A percentile compares a stretch with the other conserved stretches of the same genome.
Conservation (phyloP, 2,888 invertebrate species). For the Drosophila barbarae region DNA sequence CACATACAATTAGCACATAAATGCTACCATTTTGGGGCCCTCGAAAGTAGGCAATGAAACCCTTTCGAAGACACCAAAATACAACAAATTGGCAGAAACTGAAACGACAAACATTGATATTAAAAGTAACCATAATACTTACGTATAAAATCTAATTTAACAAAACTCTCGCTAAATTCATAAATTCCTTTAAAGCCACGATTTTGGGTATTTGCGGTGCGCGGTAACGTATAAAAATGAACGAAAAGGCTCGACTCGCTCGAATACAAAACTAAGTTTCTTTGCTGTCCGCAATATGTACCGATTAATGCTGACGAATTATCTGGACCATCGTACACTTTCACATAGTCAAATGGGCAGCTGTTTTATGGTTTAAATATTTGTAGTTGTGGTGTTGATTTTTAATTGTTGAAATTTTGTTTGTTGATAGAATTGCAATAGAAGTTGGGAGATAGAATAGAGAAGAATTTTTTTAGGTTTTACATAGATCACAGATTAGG, state of each 20-base stretch:
- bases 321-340: slow-evolving; percentile 96
- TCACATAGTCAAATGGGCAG: slow-evolving; percentile 99
- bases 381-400: slow-evolving; percentile 31
- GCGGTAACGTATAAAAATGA: slow-evolving; percentile 93
- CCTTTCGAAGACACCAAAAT: slow-evolving; percentile 20
- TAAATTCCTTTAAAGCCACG: slow-evolving; percentile 99
- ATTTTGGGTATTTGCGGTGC: slow-evolving; percentile 96
- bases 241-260: slow-evolving; percentile 94
- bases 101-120: slow-evolving; percentile 31
- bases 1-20: slow-evolving; percentile 70
- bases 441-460: slow-evolving; percentile 43
- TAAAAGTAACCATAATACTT: slow-evolving; percentile 63
- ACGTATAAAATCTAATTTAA: slow-evolving; percentile 93
- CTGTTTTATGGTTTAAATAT: slow-evolving; percentile 80
- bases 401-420: slow-evolving; percentile 42
- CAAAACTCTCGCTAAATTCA: slow-evolving; percentile 99
- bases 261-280: slow-evolving; percentile 96
- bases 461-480: slow-evolving; percentile 39
- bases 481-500: slow-evolving; percentile 30
- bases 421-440: slow-evolving; percentile 47
- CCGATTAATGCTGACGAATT: slow-evolving; percentile 94
- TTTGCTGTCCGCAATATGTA: slow-evolving; percentile 98
- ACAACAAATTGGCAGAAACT: slow-evolving; percentile 25
- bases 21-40: slow-evolving; percentile 46
- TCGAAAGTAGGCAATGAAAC: not conserved